Base-by-base conservation (phyloP, 2,113 vertebrate genomes). In the Mustela nigripes region DNA sequence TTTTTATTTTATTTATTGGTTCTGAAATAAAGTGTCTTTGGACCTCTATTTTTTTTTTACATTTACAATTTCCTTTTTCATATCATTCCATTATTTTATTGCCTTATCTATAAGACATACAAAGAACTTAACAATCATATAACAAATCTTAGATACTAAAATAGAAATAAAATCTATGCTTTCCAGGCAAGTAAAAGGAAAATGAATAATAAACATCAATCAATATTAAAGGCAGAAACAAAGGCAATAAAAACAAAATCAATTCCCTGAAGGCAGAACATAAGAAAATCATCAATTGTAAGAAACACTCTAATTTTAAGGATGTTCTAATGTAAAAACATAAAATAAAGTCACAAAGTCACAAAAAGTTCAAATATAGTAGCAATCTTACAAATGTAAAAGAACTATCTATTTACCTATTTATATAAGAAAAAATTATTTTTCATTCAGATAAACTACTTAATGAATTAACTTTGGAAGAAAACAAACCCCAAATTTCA, bases 1-100 rank as follows among this genome's bases (percentile, higher is more conserved):
- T 88, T 94, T 98, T 19, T 87, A 71, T 85, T 90, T 91, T 97
- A 87, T 79, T 92, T 89, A 82, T 89, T 94, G 8, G n/a, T 45
- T 97, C 12, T 94, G 11, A 67, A 90, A 73, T 50, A 21, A 11
- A 79, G 67, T 78, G 91, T 94, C 24, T 39, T 73, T 36, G 65
- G 0, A 58, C 1, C 4, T 60, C 5, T 16, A n/a, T 58, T 85
- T 42, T n/a, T 28, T 36, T 86, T 62, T 48, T 53, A 42, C 10
- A 69, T 18, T 92, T 58, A 73, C 2, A 84, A 9, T 88, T 15
- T 85, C 42, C 42, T 85, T 96, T 93, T 81, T 56, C 76, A 95
- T 79, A 36, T 2, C 67, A 85, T 78, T 82, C 65, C 78, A 71
- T 85, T 89, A 80, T 93, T 88, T 58, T 96, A 79, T 93, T 89